Conservation (phyloP, 2,113 vertebrate genomes). For the Alligator mississippiensis region DNA sequence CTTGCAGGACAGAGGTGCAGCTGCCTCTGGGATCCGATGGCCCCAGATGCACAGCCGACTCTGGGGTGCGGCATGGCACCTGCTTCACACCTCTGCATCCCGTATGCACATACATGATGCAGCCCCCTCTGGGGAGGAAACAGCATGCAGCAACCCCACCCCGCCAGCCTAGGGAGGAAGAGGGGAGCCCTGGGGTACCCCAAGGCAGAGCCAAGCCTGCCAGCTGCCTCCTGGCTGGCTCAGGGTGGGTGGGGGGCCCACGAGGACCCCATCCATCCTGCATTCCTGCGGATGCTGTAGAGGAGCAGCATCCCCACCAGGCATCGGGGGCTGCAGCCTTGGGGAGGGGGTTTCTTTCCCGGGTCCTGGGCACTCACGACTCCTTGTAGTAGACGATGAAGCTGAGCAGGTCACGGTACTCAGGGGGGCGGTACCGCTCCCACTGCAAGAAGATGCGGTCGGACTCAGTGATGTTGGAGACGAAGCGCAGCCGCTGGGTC, state of each 20-base stretch:
- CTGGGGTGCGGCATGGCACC: not conserved
- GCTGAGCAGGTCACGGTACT: constrained; percentile 82
- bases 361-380: constrained; percentile 75
- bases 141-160: not conserved
- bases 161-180: too few species aligned
- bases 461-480: constrained; percentile 77
- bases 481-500: constrained; percentile 80
- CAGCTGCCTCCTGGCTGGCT: not conserved
- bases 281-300: too few species aligned
- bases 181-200: not conserved
- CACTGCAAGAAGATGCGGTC: constrained; percentile 83
- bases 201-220: not conserved
- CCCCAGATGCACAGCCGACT: not conserved
- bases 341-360: rapidly evolving
- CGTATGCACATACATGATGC: not conserved
- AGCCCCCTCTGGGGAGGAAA: not conserved
- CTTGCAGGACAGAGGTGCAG: too few species aligned
- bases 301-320: not conserved
- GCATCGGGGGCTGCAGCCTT: rapidly evolving
- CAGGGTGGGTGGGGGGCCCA: too few species aligned
- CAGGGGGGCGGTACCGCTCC: constrained; percentile 81
- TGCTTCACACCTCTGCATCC: not conserved
- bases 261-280: rapidly evolving
- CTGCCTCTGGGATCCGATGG: not conserved
- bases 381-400: constrained; percentile 88